Evolutionary conservation across 2,888 invertebrate species (phyloP).

Genomic region (Caenorhabditis parvicauda): DNA sequence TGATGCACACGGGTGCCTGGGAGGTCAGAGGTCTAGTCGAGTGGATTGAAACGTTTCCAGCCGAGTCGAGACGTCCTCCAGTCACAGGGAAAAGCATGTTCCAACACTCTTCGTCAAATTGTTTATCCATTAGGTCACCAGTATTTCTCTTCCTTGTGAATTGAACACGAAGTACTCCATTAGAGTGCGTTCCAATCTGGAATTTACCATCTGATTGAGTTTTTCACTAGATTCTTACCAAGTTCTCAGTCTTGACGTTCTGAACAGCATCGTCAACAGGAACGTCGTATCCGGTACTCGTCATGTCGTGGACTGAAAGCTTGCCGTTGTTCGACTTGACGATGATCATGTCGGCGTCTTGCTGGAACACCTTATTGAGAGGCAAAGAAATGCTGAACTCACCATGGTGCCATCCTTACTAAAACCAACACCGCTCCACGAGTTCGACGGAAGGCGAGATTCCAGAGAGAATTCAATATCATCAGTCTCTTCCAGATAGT

Average conservation of each 20-base stretch:
- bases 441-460: slow-evolving; percentile 50
- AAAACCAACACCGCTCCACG: slow-evolving; percentile 62
- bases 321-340: slow-evolving; percentile 46
- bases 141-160: slow-evolving; percentile 57
- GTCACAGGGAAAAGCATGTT: slow-evolving; percentile 58
- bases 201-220: slow-evolving; percentile 5
- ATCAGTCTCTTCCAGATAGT: slow-evolving; percentile 54
- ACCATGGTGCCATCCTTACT: slow-evolving; percentile 52
- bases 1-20: slow-evolving; percentile 50
- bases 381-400: background rate
- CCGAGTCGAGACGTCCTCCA: slow-evolving; percentile 51
- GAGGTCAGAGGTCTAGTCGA: slow-evolving; percentile 47
- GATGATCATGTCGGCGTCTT: slow-evolving; percentile 59
- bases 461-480: slow-evolving; percentile 62
- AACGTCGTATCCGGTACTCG: slow-evolving; percentile 37
- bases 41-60: slow-evolving; percentile 51
- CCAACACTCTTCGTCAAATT: slow-evolving; percentile 52
- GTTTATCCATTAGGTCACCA: slow-evolving; percentile 48
- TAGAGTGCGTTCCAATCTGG: slow-evolving; percentile 49
- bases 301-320: slow-evolving; percentile 56
- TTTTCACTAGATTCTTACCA: slow-evolving; percentile 4
- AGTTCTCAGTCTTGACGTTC: slow-evolving; percentile 20
- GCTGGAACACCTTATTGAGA: slow-evolving; percentile 10
- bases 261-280: slow-evolving; percentile 33
- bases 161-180: slow-evolving; percentile 58